Evolutionary conservation across 2,113 vertebrate species (phyloP), one percentile per base, ranked within the genome.

Genomic region (Ginglymostoma cirratum): DNA sequence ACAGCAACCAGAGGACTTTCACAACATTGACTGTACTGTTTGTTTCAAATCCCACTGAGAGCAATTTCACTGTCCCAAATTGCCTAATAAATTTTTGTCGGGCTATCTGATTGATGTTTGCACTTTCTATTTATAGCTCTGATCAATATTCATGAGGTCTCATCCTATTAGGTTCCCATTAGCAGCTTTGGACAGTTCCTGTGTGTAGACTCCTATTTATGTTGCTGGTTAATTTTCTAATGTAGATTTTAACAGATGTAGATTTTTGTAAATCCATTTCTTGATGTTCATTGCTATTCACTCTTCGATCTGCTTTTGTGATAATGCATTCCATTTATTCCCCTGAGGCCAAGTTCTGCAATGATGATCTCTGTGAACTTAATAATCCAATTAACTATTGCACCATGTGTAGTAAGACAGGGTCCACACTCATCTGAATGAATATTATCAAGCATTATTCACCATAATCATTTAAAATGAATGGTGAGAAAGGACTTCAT

Each of bases 71-170:
- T n/a, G 61, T 38, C 61, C 89, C 89, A 93, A 93, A 66, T 93
- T 93, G 61, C 38, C 61, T 38, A 93, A 93, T 93, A 93, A 38
- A 93, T 93, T 66, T 93, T 65, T 67, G 89, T 93, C 17, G 38
- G 38, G 42, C 80, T 83, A 83, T 7, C 80, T 83, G 80, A 83
- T 83, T 83, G 38, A 83, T 83, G 80, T 21, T 83, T 23, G 89
- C 61, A 66, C 21, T 66, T 92, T n/a, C 89, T 93, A 66, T 93
- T 93, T 93, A 93, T 93, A 93, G 89, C n/a, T 93, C n/a, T 67
- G 34, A 93, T 93, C 89, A 93, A 93, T 93, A 93, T 93, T 93
- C 89, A 93, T 93, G 89, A 67, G 65, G 87, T 34, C 34, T 92
- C 17, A 30, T 92, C 30, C 6, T 93, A 93, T 93, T 65, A 66